Base-by-base conservation (phyloP, 1,140 invertebrate species). In the Drosophila lacteicornis region DNA sequence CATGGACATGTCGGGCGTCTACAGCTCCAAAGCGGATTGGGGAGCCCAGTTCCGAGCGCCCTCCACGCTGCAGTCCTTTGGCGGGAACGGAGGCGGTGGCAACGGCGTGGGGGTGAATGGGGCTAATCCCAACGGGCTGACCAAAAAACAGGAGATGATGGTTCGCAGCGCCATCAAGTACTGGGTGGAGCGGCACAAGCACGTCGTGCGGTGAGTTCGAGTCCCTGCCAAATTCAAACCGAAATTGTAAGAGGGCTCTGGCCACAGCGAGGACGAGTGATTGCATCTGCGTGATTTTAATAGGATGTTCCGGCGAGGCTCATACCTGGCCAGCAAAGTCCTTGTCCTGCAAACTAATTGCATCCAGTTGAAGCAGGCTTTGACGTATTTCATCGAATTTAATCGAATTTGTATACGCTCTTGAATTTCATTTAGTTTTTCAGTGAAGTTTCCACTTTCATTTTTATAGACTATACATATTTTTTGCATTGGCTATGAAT, bases 181-280 rank as follows among this genome's bases (percentile, higher is more conserved):
- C 82, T 97, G 97, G 97, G 97, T 97, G 3, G 97, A 97, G 85
- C 93, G 96, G 47, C 97, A 97, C 91, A 97, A 97, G 90, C 96
- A 97, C 85, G 95, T 97, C 56, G 96, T 97, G 36, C 95, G 96
- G 96, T 96, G 86, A 93, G 93, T 92, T 45, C 9, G 53, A 19
- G 13, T 17, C 13, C 17, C 40, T n/a, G 25, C 27, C 40, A 45
- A 62, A 69, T 53, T 61, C n/a, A 43, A 62, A 45, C 17, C n/a
- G 42, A 22, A 49, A 60, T 65, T 79, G 60, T 19, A 71, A 38
- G 27, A 30, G 53, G 38, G 6, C 51, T 22, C 25, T 36, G 67
- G 38, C 30, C 42, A 15, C 15, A n/a, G 17, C 22, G 6, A 33
- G 45, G 57, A 40, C n/a, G 56, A 47, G 42, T 57, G 69, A 59